These are phyloP conservation scores for Polyommatus iphigenia DNA, from an alignment of 2,888 invertebrate genomes.

Conservation along the genomic window DNA sequence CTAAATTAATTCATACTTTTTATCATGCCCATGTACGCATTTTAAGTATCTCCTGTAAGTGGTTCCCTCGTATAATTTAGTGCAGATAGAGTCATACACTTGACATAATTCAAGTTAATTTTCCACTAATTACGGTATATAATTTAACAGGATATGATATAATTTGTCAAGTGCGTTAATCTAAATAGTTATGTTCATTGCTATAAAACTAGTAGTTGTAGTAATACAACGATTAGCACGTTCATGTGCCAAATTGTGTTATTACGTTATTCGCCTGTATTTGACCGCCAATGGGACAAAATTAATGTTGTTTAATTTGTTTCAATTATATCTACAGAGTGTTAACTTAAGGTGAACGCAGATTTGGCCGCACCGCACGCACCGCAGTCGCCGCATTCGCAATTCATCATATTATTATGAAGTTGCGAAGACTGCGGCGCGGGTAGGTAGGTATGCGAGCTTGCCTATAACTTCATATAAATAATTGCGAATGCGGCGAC, in stretches of 20 bases:
- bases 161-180: conserved; percentile 10
- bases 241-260: not conserved
- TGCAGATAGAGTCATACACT: not conserved
- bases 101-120: not conserved
- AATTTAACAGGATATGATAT: not conserved
- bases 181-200: not conserved
- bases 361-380: no score
- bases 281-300: no score
- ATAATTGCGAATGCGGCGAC: no score
- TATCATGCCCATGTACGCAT: not conserved
- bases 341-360: no score
- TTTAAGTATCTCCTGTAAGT: not conserved
- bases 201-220: not conserved
- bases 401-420: no score
- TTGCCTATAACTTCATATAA: no score
- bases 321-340: no score
- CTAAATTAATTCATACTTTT: no score
- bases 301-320: no score
- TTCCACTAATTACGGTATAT: not conserved
- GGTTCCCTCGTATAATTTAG: not conserved
- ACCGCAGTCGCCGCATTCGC: no score
- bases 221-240: not conserved
- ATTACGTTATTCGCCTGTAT: not conserved
- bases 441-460: no score
- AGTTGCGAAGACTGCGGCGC: no score